phyloP scores from a whole-genome alignment of 2,888 invertebrate species.

The Ryuthela nishihirai region DNA sequence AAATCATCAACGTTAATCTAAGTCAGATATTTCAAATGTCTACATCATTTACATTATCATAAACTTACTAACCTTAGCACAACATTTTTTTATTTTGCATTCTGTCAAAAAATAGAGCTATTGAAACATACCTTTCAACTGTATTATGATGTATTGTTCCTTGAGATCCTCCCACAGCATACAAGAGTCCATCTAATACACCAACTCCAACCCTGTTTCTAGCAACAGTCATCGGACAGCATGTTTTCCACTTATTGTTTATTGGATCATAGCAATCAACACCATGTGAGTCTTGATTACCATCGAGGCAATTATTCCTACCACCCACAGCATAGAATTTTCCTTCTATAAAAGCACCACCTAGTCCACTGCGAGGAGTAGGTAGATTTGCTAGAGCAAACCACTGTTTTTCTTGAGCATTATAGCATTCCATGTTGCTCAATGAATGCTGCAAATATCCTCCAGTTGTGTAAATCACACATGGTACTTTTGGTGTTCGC shows the following conservation, averaged over 20 bases:
- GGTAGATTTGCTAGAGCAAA: slow-evolving; percentile 73
- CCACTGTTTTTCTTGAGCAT: slow-evolving; percentile 82
- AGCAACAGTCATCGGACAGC: slow-evolving; percentile 72
- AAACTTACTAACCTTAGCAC: too few relatives aligned
- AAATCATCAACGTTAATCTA: too few relatives aligned
- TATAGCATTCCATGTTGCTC: slow-evolving; percentile 82
- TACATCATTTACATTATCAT: too few relatives aligned
- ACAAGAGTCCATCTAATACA: slow-evolving; percentile 86
- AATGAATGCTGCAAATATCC: slow-evolving; percentile 83
- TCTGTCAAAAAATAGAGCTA: too few relatives aligned
- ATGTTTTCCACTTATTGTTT: slow-evolving; percentile 79
- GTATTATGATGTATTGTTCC: slow-evolving; percentile 79
- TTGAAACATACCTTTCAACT: slow-evolving; percentile 74
- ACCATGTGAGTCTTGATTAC: slow-evolving; percentile 59
- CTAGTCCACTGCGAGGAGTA: slow-evolving; percentile 80
- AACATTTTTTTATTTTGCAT: too few relatives aligned
- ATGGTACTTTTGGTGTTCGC: slow-evolving; percentile 78
- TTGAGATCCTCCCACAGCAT: slow-evolving; percentile 88
- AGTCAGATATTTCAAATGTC: too few relatives aligned
- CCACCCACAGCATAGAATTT: slow-evolving; percentile 90
- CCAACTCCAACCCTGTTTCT: slow-evolving; percentile 87
- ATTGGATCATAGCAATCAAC: slow-evolving; percentile 83
- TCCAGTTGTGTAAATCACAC: slow-evolving; percentile 86
- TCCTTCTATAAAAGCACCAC: slow-evolving; percentile 64
- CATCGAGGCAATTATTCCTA: slow-evolving; percentile 77